These are phyloP conservation scores for Oncorhynchus gorbuscha DNA, from an alignment of 2,113 vertebrate species.

Conservation along the genomic window DNA sequence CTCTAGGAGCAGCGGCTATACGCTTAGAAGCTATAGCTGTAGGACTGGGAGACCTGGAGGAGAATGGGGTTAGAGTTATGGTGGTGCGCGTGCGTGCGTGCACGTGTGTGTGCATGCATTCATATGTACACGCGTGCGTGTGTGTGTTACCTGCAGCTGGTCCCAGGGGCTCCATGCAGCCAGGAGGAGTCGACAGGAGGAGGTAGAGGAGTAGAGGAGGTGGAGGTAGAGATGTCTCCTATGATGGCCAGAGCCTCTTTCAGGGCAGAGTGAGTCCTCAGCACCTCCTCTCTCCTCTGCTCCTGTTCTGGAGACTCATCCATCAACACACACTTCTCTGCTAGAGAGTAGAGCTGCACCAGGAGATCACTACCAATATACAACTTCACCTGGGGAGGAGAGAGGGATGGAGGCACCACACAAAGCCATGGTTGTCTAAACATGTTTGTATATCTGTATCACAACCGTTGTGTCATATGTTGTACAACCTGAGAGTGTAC, in stretches of 20 bases:
- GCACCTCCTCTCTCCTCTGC: constrained; percentile 93
- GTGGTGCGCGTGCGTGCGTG: no score
- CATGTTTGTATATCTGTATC: no score
- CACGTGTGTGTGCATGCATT: no score
- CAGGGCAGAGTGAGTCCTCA: constrained; percentile 96
- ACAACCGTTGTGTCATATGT: no score
- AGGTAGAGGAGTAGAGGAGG: constrained; percentile 89
- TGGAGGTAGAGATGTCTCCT: constrained; percentile 96
- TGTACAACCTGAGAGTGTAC: no score
- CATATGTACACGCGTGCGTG: no score
- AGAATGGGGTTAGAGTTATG: no score
- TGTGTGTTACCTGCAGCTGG: no score
- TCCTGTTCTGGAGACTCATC: constrained; percentile 95
- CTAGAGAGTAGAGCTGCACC: constrained; percentile 93
- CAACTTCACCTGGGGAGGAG: constrained; percentile 85
- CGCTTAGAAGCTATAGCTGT: no score
- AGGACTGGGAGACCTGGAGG: no score
- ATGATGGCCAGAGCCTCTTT: constrained; percentile 94
- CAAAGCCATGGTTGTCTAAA: no score
- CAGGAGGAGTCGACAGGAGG: constrained; percentile 98
- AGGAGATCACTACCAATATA: constrained; percentile 95
- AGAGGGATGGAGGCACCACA: background rate
- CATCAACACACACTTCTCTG: constrained; percentile 87
- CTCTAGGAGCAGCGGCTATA: constrained; percentile 71
- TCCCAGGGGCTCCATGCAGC: constrained; percentile 64